phyloP scores from a whole-genome alignment of 1,140 invertebrate species.

The Lucilia sericata region DNA sequence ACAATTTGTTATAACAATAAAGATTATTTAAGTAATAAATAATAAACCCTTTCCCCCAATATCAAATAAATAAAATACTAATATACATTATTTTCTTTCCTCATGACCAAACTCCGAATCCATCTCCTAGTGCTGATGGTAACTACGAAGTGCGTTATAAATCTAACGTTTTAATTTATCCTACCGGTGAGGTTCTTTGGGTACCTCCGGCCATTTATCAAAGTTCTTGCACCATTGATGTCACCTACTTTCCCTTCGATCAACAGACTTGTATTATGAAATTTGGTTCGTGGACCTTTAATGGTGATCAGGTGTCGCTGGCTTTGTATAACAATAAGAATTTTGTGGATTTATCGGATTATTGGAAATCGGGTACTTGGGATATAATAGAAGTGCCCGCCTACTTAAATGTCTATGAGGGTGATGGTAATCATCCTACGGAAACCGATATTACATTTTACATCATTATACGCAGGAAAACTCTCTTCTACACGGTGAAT shows the following conservation, averaged over 20 bases:
- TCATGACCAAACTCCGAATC: no score
- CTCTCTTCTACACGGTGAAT: conserved; percentile 99
- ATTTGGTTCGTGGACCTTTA: conserved; percentile 99
- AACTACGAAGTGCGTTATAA: conserved; percentile 98
- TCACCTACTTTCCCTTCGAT: conserved; percentile 99
- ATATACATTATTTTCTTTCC: no score
- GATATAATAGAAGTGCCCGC: conserved; percentile 98
- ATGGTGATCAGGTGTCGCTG: conserved; percentile 95
- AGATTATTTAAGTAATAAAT: no score
- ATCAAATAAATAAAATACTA: no score
- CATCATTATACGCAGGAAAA: conserved; percentile 96
- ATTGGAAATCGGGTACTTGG: conserved; percentile 99
- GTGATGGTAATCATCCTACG: conserved; percentile 82
- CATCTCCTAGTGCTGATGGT: conserved; percentile 84
- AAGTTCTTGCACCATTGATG: conserved; percentile 99
- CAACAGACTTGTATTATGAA: conserved; percentile 99
- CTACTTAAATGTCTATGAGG: conserved; percentile 88
- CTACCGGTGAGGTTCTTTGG: conserved; percentile 93
- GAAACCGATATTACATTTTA: conserved; percentile 98
- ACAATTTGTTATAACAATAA: no score
- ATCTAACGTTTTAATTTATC: conserved; percentile 96
- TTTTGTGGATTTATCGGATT: conserved; percentile 95
- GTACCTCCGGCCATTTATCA: conserved; percentile 99
- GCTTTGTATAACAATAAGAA: conserved; percentile 95
- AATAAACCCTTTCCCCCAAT: no score